These are phyloP conservation scores for Chloroceryle amazona DNA, from an alignment of 2,797 vertebrate genomes.

Conservation along the genomic window DNA sequence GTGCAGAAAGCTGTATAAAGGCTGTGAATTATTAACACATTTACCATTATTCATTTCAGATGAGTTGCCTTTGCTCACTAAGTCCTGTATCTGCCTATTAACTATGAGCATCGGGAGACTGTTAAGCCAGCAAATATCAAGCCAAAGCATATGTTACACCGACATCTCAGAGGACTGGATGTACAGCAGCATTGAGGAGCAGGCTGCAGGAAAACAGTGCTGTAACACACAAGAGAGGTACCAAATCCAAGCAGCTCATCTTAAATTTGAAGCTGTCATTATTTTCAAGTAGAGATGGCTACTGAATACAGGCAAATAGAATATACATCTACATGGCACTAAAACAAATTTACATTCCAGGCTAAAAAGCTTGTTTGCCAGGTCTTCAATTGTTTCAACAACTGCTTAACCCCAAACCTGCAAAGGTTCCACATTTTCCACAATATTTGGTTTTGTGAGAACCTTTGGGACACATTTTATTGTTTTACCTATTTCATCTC, in stretches of 20 bases:
- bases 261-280: neutral
- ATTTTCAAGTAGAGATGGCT: neutral
- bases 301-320: neutral
- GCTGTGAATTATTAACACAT: neutral
- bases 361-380: neutral
- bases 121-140: neutral
- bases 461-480: neutral
- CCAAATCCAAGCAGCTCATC: neutral
- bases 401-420: neutral
- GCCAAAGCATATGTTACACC: neutral
- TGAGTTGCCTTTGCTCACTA: neutral
- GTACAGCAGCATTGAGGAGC: neutral
- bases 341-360: neutral
- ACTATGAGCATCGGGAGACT: rapidly evolving
- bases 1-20: neutral
- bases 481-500: neutral
- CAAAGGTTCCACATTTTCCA: neutral
- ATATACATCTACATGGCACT: rapidly evolving
- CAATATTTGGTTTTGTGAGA: neutral
- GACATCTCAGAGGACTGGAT: neutral
- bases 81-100: neutral
- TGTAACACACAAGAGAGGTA: neutral
- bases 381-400: neutral
- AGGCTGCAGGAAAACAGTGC: neutral
- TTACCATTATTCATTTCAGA: neutral